A percentile compares a stretch with the other conserved stretches of the same genome.
phyloP scores from a whole-genome alignment of 1,140 invertebrate genomes.

The Paracyclopina nana region DNA sequence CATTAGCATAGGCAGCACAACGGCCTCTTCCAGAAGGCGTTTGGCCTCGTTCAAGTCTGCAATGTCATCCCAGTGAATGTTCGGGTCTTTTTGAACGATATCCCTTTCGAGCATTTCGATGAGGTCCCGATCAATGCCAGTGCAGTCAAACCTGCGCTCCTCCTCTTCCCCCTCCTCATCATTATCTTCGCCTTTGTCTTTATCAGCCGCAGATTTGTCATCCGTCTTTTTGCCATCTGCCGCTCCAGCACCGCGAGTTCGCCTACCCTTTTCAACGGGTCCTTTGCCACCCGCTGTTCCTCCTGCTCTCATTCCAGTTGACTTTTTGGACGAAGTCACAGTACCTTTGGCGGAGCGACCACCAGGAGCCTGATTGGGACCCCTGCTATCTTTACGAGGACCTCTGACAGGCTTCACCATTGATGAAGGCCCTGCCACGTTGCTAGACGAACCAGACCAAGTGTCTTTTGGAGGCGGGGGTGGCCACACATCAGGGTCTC shows the following conservation, averaged over 20 bases:
- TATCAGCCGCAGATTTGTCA: constrained; percentile 10
- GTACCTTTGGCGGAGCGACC: background rate
- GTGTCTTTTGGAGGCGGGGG: constrained; percentile 50
- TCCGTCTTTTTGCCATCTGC: constrained; percentile 17
- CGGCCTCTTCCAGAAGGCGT: constrained; percentile 82
- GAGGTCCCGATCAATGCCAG: constrained; percentile 70
- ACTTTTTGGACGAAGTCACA: background rate
- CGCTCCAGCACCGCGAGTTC: constrained; percentile 17
- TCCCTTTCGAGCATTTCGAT: constrained; percentile 90
- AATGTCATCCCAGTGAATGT: constrained; percentile 92
- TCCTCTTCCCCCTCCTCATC: constrained; percentile 38
- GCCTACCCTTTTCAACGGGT: constrained; percentile 3
- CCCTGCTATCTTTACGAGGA: background rate
- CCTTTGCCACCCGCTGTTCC: background rate
- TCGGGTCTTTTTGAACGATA: constrained; percentile 93
- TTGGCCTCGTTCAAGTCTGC: constrained; percentile 90
- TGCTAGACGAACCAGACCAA: constrained; percentile 71
- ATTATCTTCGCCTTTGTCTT: constrained; percentile 21
- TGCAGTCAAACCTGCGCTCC: constrained; percentile 74
- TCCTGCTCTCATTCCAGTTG: background rate
- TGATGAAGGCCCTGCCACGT: constrained; percentile 29
- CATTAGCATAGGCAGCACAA: constrained; percentile 93
- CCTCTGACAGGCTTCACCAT: background rate
- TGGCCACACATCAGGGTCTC: constrained; percentile 48
- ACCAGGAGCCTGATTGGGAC: too few species aligned